A percentile compares a stretch with the other conserved stretches of the same genome.
These are phyloP conservation scores for Danaus plexippus DNA, from an alignment of 1,140 invertebrate genomes.

Conservation along the genomic window DNA sequence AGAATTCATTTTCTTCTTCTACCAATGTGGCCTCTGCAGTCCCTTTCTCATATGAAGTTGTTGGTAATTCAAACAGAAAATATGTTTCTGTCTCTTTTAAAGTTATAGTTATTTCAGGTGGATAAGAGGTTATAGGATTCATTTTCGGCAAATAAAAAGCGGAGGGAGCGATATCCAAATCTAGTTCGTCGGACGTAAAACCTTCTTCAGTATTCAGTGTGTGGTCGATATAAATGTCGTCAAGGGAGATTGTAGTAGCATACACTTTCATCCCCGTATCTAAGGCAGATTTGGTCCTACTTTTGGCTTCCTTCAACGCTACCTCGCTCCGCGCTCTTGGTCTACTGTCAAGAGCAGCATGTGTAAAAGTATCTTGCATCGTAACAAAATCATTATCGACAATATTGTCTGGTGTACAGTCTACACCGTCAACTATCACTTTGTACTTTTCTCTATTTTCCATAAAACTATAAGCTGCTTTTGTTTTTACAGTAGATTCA, in stretches of 20 bases:
- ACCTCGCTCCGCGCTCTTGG: constrained; percentile 32
- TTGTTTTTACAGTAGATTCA: constrained; percentile 25
- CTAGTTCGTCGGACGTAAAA: constrained; percentile 27
- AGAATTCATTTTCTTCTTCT: constrained; percentile 75
- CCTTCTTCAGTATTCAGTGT: constrained; percentile 56
- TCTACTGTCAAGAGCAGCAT: constrained; percentile 52
- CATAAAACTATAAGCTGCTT: constrained; percentile 36
- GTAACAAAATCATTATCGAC: constrained; percentile 36
- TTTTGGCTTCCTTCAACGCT: constrained; percentile 28
- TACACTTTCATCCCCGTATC: constrained; percentile 49
- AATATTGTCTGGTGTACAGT: constrained; percentile 47
- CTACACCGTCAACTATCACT: constrained; percentile 32
- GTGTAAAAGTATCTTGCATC: constrained; percentile 41
- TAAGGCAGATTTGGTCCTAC: constrained; percentile 23
- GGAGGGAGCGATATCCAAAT: constrained; percentile 60
- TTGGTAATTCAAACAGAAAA: constrained; percentile 76
- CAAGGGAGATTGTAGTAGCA: constrained; percentile 61
- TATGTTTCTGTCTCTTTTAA: constrained; percentile 78
- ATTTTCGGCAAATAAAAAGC: constrained; percentile 67
- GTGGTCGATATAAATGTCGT: constrained; percentile 66
- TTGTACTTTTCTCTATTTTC: constrained; percentile 39
- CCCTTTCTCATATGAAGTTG: constrained; percentile 74
- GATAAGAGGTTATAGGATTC: constrained; percentile 44
- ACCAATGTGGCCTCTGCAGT: constrained; percentile 72
- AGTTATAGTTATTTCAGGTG: constrained; percentile 73